Percentiles rank a stretch among this genome's conserved stretches.
These are phyloP conservation scores for Gymnoscopelus braueri DNA, from an alignment of 2,797 vertebrate genomes.

Conservation along the genomic window DNA sequence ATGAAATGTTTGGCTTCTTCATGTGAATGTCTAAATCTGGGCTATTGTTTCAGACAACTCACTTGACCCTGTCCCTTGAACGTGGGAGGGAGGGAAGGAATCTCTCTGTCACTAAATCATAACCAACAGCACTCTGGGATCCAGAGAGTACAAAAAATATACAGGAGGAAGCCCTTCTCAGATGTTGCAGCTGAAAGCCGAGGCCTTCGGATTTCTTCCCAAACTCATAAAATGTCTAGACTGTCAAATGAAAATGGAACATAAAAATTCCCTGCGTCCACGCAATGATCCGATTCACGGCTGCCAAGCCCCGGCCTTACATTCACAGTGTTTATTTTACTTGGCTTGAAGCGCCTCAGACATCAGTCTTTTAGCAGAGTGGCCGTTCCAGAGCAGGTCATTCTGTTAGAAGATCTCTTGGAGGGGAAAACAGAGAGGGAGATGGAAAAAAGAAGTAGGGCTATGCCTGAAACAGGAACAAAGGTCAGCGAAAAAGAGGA, in stretches of 20 bases:
- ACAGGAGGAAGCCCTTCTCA: conserved; percentile 37
- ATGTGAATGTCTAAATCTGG: conserved; percentile 2
- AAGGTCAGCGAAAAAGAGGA: conserved; percentile 40
- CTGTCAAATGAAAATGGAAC: conserved; percentile 77
- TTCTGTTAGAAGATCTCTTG: conserved; percentile 62
- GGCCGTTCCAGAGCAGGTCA: conserved; percentile 66
- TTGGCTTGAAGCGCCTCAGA: conserved; percentile 72
- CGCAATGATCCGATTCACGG: conserved; percentile 60
- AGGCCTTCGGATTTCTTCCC: conserved; percentile 62
- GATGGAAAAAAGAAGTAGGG: conserved; percentile 37
- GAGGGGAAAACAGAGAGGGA: conserved; percentile 44
- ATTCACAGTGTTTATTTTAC: conserved; percentile 81
- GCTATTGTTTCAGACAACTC: conserved; percentile 24
- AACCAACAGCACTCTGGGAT: conserved; percentile 25
- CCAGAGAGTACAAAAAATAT: conserved; percentile 23
- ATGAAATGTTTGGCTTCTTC: conserved; percentile 1
- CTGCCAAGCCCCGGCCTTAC: conserved; percentile 78
- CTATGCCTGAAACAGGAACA: conserved; percentile 38
- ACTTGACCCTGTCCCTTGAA: conserved; percentile 19
- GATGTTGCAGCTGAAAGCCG: conserved; percentile 52
- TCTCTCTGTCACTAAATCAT: conserved; percentile 16
- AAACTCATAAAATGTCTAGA: conserved; percentile 77
- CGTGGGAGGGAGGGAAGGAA: neutral
- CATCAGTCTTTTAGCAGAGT: conserved; percentile 73
- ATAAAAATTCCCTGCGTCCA: conserved; percentile 73